Evolutionary conservation across 2,888 invertebrate species (phyloP).

Genomic region (Oegoconia quadripuncta): DNA sequence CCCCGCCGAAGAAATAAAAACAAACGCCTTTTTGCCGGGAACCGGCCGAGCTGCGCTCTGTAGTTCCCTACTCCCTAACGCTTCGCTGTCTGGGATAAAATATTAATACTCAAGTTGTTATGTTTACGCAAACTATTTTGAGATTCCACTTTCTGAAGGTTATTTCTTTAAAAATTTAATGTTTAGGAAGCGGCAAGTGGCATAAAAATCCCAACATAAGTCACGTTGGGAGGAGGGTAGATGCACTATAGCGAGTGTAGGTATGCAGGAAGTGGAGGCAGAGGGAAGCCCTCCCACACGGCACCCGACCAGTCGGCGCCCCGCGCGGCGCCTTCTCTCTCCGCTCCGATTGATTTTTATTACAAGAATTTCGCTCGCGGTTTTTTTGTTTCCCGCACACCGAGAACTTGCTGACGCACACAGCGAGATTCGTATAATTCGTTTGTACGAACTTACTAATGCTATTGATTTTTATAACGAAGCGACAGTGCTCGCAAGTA

Average conservation of each 20-base stretch:
- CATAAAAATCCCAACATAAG: conserved; percentile 21
- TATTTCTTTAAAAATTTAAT: conserved; percentile 8
- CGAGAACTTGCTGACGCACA: conserved; percentile 62
- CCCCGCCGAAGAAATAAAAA: conserved; percentile 77
- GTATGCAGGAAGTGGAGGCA: conserved; percentile 41
- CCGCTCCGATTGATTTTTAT: conserved; percentile 80
- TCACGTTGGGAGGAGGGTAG: conserved; percentile 41
- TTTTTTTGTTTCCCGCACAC: conserved; percentile 74
- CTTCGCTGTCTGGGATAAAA: not conserved
- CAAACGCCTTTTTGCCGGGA: conserved; percentile 73
- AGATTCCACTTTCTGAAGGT: not conserved
- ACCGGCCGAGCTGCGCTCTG: conserved; percentile 47
- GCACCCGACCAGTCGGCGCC: conserved; percentile 70
- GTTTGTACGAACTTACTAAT: conserved; percentile 77
- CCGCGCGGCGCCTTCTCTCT: conserved; percentile 73
- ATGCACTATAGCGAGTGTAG: conserved; percentile 56
- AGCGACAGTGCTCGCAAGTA: conserved; percentile 43
- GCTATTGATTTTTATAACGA: conserved; percentile 78
- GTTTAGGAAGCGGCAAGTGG: conserved; percentile 21
- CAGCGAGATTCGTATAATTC: conserved; percentile 73
- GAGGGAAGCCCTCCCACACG: conserved; percentile 36
- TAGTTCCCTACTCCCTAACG: conserved; percentile 19
- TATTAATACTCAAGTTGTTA: not conserved
- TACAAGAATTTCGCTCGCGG: conserved; percentile 77
- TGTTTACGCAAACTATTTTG: not conserved